These are phyloP conservation scores for Sigmodon hispidus DNA, from an alignment of 2,113 vertebrate genomes.

Conservation along the genomic window DNA sequence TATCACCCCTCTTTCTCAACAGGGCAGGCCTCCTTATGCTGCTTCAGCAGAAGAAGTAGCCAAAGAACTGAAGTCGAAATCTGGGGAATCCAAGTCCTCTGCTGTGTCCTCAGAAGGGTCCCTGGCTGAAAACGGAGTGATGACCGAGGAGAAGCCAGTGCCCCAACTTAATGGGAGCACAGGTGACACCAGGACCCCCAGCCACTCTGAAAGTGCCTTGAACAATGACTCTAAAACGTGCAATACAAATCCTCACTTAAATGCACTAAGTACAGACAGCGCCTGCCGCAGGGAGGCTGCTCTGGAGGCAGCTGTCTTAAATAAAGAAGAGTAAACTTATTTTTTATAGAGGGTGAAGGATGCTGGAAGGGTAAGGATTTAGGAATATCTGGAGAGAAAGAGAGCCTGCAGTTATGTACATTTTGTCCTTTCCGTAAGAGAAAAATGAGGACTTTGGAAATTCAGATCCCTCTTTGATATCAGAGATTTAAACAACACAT, in stretches of 20 bases:
- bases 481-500: slow-evolving; percentile 91
- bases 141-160: slow-evolving; percentile 88
- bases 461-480: slow-evolving; percentile 94
- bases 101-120: slow-evolving; percentile 88
- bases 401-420: slow-evolving; percentile 95
- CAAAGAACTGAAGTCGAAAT: slow-evolving; percentile 92
- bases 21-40: slow-evolving; percentile 92
- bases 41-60: slow-evolving; percentile 90
- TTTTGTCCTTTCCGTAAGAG: slow-evolving; percentile 95
- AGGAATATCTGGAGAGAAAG: slow-evolving; percentile 94
- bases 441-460: slow-evolving; percentile 93
- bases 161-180: slow-evolving; percentile 92
- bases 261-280: slow-evolving; percentile 96
- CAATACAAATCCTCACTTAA: slow-evolving; percentile 97
- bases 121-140: slow-evolving; percentile 91
- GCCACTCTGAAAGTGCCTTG: slow-evolving; percentile 98
- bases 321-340: slow-evolving; percentile 98
- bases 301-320: slow-evolving; percentile 92
- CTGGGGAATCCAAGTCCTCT: slow-evolving; percentile 89
- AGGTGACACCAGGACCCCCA: slow-evolving; percentile 89
- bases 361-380: slow-evolving; percentile 92
- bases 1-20: slow-evolving; percentile 76
- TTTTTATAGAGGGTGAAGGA: slow-evolving; percentile 98
- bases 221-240: slow-evolving; percentile 97
- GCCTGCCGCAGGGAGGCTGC: slow-evolving; percentile 91